phyloP scores from a whole-genome alignment of 2,113 vertebrate species.

The Nothobranchius furzeri region DNA sequence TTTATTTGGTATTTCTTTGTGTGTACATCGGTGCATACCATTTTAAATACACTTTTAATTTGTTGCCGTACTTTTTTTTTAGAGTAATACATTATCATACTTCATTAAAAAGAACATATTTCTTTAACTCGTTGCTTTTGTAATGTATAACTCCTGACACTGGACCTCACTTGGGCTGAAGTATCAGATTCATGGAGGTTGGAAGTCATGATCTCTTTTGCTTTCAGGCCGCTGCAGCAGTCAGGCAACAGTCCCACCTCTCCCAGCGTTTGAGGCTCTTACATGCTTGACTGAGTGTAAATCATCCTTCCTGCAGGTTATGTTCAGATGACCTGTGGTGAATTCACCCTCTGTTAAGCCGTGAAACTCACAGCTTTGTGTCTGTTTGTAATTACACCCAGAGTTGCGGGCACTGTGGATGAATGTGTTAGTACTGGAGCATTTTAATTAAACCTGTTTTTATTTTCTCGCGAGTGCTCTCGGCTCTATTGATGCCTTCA shows the following conservation, averaged over 20 bases:
- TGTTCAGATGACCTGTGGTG: background rate
- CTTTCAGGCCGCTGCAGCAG: conserved; percentile 3
- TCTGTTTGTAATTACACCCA: background rate
- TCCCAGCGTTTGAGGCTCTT: background rate
- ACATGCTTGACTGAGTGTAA: conserved; percentile 7
- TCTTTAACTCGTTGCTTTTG: too few species aligned
- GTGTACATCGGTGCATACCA: too few species aligned
- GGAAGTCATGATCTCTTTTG: background rate
- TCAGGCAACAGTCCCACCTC: background rate
- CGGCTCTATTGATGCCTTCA: background rate
- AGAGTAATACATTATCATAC: too few species aligned
- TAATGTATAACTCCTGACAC: too few species aligned
- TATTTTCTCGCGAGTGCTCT: background rate
- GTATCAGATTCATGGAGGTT: too few species aligned
- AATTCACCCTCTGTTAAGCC: conserved; percentile 1
- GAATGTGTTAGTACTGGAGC: background rate
- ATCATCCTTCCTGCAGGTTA: conserved; percentile 11
- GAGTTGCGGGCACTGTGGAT: background rate
- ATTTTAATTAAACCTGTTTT: background rate
- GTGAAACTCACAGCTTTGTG: background rate
- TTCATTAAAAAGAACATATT: too few species aligned
- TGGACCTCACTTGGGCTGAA: too few species aligned
- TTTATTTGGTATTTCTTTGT: too few species aligned
- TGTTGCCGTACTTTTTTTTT: too few species aligned
- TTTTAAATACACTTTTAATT: too few species aligned